phyloP scores from a whole-genome alignment of 2,888 invertebrate species.

The Hylaea fasciaria region DNA sequence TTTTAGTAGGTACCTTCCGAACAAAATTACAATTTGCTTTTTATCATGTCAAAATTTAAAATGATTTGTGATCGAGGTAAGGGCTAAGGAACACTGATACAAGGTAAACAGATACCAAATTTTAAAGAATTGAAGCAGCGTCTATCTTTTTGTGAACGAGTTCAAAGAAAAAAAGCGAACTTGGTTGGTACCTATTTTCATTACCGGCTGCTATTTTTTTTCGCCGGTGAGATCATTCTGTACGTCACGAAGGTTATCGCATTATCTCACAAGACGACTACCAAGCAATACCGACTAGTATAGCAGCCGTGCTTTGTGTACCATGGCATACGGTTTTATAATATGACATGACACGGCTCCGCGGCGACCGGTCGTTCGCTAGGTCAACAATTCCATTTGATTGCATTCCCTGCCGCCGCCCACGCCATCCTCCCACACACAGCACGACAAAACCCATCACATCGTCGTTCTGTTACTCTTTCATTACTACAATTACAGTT shows the following conservation, averaged over 20 bases:
- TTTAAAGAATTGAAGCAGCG: too few relatives aligned
- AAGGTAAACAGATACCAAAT: too few relatives aligned
- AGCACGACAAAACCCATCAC: slow-evolving; percentile 54
- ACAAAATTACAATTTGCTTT: too few relatives aligned
- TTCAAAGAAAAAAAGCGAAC: too few relatives aligned
- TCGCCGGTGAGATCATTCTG: slow-evolving; percentile 16
- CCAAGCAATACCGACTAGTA: not conserved
- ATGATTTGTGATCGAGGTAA: too few relatives aligned
- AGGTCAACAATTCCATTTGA: slow-evolving; percentile 50
- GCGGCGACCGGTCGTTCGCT: slow-evolving; percentile 44
- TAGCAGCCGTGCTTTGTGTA: slow-evolving; percentile 5
- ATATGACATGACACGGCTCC: slow-evolving; percentile 32
- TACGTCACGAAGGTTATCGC: slow-evolving; percentile 13
- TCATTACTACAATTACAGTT: slow-evolving; percentile 41
- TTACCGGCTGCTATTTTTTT: too few relatives aligned
- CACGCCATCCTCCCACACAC: slow-evolving; percentile 67
- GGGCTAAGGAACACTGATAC: too few relatives aligned
- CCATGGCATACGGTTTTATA: too few relatives aligned
- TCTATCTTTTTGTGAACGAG: too few relatives aligned
- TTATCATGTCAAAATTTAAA: too few relatives aligned
- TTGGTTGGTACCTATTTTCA: too few relatives aligned
- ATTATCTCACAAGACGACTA: slow-evolving; percentile 2
- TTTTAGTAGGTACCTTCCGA: too few relatives aligned
- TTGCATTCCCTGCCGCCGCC: slow-evolving; percentile 62
- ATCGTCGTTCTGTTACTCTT: slow-evolving; percentile 45